These are phyloP conservation scores for Ceramica pisi DNA, from an alignment of 2,888 invertebrate genomes.

Conservation along the genomic window DNA sequence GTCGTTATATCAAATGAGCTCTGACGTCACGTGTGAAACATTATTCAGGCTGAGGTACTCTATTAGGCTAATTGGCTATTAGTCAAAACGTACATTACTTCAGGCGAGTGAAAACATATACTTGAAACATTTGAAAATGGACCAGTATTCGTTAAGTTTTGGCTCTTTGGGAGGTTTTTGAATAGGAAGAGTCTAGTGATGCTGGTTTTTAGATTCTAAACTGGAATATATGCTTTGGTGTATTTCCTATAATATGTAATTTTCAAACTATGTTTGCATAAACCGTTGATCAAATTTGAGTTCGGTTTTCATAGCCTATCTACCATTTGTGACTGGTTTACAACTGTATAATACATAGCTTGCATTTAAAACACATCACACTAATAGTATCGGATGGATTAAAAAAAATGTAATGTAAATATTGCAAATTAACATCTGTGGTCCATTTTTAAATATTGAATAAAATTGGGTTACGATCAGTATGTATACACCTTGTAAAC, in stretches of 20 bases:
- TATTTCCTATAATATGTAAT: slow-evolving; percentile 4
- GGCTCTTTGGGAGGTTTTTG: neutral
- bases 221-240: slow-evolving; percentile 7
- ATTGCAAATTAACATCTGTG: neutral
- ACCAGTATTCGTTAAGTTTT: slow-evolving; percentile 3
- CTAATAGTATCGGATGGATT: neutral
- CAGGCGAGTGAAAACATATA: slow-evolving; percentile 24
- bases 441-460: neutral
- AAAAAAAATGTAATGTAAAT: neutral
- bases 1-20: slow-evolving; percentile 40
- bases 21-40: slow-evolving; percentile 45
- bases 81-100: slow-evolving; percentile 58
- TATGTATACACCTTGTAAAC: too few species aligned
- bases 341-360: too few species aligned
- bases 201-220: neutral
- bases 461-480: too few species aligned
- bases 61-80: slow-evolving; percentile 66
- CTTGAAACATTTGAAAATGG: slow-evolving; percentile 2
- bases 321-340: too few species aligned
- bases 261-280: neutral
- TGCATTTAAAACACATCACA: neutral
- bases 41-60: slow-evolving; percentile 44
- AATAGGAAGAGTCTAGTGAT: neutral
- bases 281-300: neutral
- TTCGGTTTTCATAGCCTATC: neutral